Evolutionary conservation across 2,888 invertebrate genomes (phyloP), one percentile per base, ranked within the genome.

Genomic region (Leucoptera coffeella): DNA sequence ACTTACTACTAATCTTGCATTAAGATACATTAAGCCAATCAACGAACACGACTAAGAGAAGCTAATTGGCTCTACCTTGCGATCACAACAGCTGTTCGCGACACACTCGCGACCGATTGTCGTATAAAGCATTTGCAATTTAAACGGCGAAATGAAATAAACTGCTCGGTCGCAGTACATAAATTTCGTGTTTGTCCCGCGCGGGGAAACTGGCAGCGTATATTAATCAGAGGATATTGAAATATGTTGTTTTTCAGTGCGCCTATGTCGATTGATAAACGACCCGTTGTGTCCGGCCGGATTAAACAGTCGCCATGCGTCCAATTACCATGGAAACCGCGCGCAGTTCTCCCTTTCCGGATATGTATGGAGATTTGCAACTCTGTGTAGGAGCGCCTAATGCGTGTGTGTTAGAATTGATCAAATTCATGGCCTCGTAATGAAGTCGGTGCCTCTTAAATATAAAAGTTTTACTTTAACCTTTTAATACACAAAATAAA

Each of bases 171-270:
- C 48, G 59, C 54, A 67, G 65, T 69, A 64, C 69, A 69, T 69
- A 67, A 69, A 69, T 69, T 65, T 58, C 55, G 50, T 59, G 69
- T 65, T 65, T 60, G 64, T 64, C 45, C 60, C 62, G 54, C 46
- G 60, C 54, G 53, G 57, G 55, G 55, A 52, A 7, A 52, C 67
- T 59, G 62, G 59, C 64, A 60, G 58, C 59, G 62, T 65, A 64
- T 67, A 69, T 69, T 67, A 69, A 67, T 69, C 69, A 67, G 64
- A 50, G 64, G 57, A 67, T 67, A 69, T 69, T 65, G 69, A 69
- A 69, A 69, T 69, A 62, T 67, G 69, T 65, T 67, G 65, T 67
- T 69, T 69, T 65, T 61, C 55, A 51, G n/a, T n/a, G n/a, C n/a
- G n/a, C n/a, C n/a, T n/a, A n/a, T n/a, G 38, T 38, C 50, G 62